Percentiles rank a stretch among this genome's conserved stretches.
These are phyloP conservation scores for Apis mellifera DNA, from an alignment of 1,140 invertebrate genomes.

Conservation along the genomic window Amel_HAv3.1 CM009935.2:7001501-7002000, in stretches of 20 bases:
- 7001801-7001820: not conserved
- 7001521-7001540: not conserved
- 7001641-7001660: not conserved
- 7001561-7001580: slow-evolving; percentile 15
- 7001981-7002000: not conserved
- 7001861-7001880: slow-evolving; percentile 23
- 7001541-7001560: not conserved
- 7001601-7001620: slow-evolving; percentile 23
- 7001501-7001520: not conserved
- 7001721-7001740: slow-evolving; percentile 10
- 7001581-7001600: slow-evolving; percentile 32
- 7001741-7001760: not conserved
- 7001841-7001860: not conserved
- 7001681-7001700: slow-evolving; percentile 30
- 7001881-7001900: not conserved
- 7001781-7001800: slow-evolving; percentile 25
- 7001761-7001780: not conserved
- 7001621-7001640: not conserved
- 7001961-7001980: slow-evolving; percentile 10
- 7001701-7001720: slow-evolving; percentile 50
- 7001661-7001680: not conserved
- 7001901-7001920: slow-evolving; percentile 14
- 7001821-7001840: not conserved
- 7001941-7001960: slow-evolving; percentile 17
- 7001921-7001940: slow-evolving; percentile 26